A percentile compares a stretch with the other conserved stretches of the same genome.
Conservation (phyloP, 2,888 invertebrate species). For the Drosophila eohydei region DNA sequence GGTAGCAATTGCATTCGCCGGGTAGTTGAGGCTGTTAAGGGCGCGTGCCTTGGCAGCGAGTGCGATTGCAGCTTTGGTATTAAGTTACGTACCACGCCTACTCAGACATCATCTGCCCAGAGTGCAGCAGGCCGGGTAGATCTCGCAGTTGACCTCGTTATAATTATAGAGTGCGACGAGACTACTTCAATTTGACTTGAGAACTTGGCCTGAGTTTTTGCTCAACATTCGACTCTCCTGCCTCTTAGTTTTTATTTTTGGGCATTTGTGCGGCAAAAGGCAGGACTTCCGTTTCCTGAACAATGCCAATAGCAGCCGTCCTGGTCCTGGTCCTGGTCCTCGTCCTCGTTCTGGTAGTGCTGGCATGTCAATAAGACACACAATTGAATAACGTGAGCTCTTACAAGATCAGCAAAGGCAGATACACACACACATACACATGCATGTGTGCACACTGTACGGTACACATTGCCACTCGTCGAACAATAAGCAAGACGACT, state of each 20-base stretch:
- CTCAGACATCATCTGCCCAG: conserved; percentile 44
- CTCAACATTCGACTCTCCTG: conserved; percentile 9
- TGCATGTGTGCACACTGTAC: conserved; percentile 13
- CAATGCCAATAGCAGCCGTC: conserved; percentile 40
- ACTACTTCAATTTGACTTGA: conserved; percentile 74
- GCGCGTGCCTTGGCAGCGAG: conserved; percentile 58
- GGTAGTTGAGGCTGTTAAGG: conserved; percentile 32
- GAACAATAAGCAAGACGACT: conserved; percentile 60
- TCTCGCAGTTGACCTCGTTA: conserved; percentile 71
- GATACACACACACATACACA: conserved; percentile 42
- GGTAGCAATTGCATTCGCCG: conserved; percentile 62
- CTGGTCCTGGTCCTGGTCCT: background rate
- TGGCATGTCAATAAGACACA: conserved; percentile 77
- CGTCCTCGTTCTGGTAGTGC: conserved; percentile 31
- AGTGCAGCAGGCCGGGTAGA: conserved; percentile 18
- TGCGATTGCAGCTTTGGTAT: conserved; percentile 68
- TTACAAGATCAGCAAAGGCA: conserved; percentile 69
- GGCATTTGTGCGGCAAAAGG: conserved; percentile 59
- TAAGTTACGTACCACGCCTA: conserved; percentile 69
- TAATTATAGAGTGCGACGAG: conserved; percentile 66
- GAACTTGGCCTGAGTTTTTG: conserved; percentile 41
- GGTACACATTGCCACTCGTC: conserved; percentile 49
- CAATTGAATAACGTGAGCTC: conserved; percentile 60
- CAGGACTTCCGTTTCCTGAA: conserved; percentile 66
- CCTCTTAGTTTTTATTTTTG: conserved; percentile 30